Conservation (phyloP, 2,888 invertebrate genomes). For the Torymus auratus region DNA sequence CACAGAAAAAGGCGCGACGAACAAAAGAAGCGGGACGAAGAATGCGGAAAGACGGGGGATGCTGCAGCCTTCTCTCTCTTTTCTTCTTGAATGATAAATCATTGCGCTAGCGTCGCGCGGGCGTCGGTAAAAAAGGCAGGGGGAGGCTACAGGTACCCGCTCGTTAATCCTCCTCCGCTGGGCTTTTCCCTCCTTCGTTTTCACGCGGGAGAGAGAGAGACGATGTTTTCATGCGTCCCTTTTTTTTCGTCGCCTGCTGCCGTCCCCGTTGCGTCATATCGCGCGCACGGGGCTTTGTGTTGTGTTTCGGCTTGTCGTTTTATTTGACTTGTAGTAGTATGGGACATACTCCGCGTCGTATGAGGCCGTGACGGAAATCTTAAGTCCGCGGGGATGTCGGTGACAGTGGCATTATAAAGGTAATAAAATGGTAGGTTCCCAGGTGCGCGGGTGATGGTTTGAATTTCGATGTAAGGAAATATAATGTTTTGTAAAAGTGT, state of each 20-base stretch:
- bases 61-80: conserved; percentile 35
- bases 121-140: conserved; percentile 4
- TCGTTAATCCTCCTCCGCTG: conserved; percentile 54
- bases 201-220: neutral
- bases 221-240: no score
- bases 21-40: conserved; percentile 8
- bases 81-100: conserved; percentile 57
- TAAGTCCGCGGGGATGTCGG: neutral
- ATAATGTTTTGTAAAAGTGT: no score
- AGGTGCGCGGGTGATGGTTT: no score
- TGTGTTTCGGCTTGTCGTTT: no score
- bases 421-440: no score
- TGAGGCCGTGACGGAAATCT: neutral
- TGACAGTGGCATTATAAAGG: no score
- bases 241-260: no score
- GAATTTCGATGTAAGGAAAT: no score
- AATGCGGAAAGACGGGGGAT: conserved; percentile 39
- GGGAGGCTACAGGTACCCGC: conserved; percentile 51
- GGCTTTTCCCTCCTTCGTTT: conserved; percentile 39
- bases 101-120: conserved; percentile 49
- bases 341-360: neutral
- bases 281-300: no score
- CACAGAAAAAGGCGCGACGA: conserved; percentile 11
- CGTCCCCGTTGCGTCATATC: no score
- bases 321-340: no score